A percentile compares a stretch with the other conserved stretches of the same genome.
Conservation (phyloP, 2,888 invertebrate genomes). For the Amphiduros pacificus region DNA sequence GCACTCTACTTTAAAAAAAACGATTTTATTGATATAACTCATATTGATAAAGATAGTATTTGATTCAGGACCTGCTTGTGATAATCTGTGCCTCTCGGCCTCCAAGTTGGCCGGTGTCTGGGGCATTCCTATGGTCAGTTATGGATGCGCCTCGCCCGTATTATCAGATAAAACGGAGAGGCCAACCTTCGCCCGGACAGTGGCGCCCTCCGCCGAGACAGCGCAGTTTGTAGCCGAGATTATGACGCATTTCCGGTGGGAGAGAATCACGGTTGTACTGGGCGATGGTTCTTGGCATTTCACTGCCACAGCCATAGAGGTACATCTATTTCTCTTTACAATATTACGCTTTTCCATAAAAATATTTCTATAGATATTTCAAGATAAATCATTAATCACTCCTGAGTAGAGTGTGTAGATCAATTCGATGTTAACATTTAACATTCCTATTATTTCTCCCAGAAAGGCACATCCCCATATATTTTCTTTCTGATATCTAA, state of each 20-base stretch:
- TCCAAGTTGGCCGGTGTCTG: slow-evolving; percentile 36
- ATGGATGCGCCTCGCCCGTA: slow-evolving; percentile 15
- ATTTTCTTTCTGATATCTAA: too few species aligned
- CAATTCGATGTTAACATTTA: too few species aligned
- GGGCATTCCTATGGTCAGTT: slow-evolving; percentile 23
- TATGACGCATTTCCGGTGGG: slow-evolving; percentile 3
- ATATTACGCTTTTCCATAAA: too few species aligned
- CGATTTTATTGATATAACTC: too few species aligned
- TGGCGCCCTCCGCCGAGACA: slow-evolving; percentile 11
- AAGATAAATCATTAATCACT: too few species aligned
- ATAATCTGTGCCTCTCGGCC: slow-evolving; percentile 39
- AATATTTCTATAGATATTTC: too few species aligned
- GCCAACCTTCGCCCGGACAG: slow-evolving; percentile 17
- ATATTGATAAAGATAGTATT: too few species aligned
- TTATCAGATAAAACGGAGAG: slow-evolving; percentile 12
- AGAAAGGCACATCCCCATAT: too few species aligned
- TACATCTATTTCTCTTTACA: too few species aligned
- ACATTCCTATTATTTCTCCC: too few species aligned
- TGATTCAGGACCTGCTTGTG: slow-evolving; percentile 32
- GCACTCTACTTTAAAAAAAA: too few species aligned
- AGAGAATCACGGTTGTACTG: slow-evolving; percentile 4
- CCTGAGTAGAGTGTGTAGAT: too few species aligned
- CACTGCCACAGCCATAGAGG: slow-evolving; percentile 10
- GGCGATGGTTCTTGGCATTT: slow-evolving; percentile 8
- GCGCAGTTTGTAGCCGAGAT: slow-evolving; percentile 3